Evolutionary conservation across 2,888 invertebrate species (phyloP), one percentile per base, ranked within the genome.

Genomic region (Bedellia somnulentella): DNA sequence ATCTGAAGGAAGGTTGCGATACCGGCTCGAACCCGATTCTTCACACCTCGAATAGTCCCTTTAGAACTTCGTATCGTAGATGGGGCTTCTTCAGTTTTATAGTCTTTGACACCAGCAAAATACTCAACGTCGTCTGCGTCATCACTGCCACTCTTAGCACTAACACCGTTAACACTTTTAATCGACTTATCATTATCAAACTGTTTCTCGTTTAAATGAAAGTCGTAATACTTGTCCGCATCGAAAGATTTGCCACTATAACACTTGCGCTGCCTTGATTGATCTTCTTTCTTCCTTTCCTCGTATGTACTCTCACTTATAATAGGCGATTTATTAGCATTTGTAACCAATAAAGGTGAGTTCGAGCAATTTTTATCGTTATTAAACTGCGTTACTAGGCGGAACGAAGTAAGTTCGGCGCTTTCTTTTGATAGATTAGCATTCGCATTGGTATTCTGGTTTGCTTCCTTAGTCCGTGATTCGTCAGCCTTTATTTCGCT

Each of bases 1-100:
- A 90, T 86, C 56, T 91, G 90, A 36, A 93, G 80, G 67, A 95
- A 95, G n/a, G 94, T 94, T 27, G 92, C 93, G 47, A 96, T 94
- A 37, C 95, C 95, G 39, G 93, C 93, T 41, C 94, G 79, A 33
- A 96, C 95, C 44, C 94, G 82, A 75, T 96, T 95, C 73, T 91
- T 93, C 38, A 95, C 92, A 36, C 95, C 95, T 27, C 95, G 83
- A 42, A 96, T 89, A 8, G 94, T 94, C 27, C 95, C 95, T 56
- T 90, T 91, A 31, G 89, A 86, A 71, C 95, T 94, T 41, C 88
- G 81, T 51, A 96, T 94, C 32, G 92, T 89, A 31, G 88, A 83
- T 23, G 85, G 81, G 35, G 80, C 76, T 24, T 80, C 80, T 44
- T 80, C 80, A 34, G 51, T 71, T 37, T 81, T 80, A 40, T 83